These are phyloP conservation scores for Chrysogorgia sp. DNA, from an alignment of 92 coral and sea anemone species.

Conservation along the genomic window DNA sequence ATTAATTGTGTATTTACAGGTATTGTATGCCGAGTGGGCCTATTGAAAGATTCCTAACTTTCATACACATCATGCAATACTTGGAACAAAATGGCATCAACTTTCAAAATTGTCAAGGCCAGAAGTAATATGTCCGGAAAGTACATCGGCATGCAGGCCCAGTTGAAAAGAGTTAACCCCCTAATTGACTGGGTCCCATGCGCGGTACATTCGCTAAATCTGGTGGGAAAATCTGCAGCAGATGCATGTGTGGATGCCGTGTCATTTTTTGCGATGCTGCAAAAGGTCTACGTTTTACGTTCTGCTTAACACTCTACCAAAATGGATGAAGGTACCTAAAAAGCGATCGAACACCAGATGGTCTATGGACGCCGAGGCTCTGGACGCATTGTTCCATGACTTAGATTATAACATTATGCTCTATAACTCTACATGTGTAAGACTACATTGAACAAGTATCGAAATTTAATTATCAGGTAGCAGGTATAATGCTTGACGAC, in stretches of 20 bases:
- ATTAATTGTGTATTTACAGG: no score
- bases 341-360: no score
- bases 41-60: no score
- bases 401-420: no score
- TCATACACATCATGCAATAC: constrained; percentile 5
- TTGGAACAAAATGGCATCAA: constrained; percentile 11
- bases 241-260: constrained; percentile 33
- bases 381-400: background rate
- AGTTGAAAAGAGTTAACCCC: constrained; percentile 5
- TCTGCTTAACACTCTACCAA: background rate
- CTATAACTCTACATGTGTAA: no score
- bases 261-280: constrained; percentile 11
- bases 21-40: no score
- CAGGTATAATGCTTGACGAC: no score
- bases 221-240: constrained; percentile 42
- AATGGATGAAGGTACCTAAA: no score
- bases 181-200: constrained; percentile 24
- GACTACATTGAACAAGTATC: no score
- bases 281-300: constrained; percentile 2
- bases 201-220: constrained; percentile 32
- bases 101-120: constrained; percentile 19
- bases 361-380: background rate
- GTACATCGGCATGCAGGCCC: constrained; percentile 23
- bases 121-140: constrained; percentile 12
- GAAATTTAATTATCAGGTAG: no score